Evolutionary conservation across 37 sponge, comb jelly and placozoan species (phyloP).

Genomic region (Chondrosia reniformis): DNA sequence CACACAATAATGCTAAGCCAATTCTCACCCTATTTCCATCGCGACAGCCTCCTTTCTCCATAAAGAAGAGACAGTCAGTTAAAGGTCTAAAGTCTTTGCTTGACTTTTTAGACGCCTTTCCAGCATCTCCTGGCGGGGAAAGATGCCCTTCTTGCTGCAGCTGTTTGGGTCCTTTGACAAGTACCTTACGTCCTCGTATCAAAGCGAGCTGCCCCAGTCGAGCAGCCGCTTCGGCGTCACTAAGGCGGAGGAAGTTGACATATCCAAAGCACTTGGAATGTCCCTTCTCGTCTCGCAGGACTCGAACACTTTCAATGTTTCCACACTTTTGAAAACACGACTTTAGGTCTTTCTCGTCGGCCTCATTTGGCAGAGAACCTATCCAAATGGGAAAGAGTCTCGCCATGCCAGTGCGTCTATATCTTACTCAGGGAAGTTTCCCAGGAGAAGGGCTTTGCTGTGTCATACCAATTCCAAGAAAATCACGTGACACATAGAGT

Average conservation of each 20-base stretch:
- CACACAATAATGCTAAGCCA: neutral
- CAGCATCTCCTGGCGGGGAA: neutral
- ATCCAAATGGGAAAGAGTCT: constrained; percentile 73
- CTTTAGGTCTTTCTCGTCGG: constrained; percentile 46
- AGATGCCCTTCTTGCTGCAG: constrained; percentile 41
- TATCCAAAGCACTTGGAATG: constrained; percentile 70
- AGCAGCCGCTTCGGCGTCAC: constrained; percentile 67
- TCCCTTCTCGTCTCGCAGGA: constrained; percentile 48
- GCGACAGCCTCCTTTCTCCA: constrained; percentile 40
- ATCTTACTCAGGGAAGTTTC: no score
- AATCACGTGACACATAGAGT: no score
- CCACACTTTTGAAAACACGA: constrained; percentile 39
- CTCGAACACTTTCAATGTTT: constrained; percentile 25
- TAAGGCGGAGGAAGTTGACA: constrained; percentile 47
- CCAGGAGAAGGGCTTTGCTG: no score
- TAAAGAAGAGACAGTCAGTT: constrained; percentile 80
- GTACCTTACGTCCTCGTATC: constrained; percentile 32
- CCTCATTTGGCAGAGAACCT: constrained; percentile 49
- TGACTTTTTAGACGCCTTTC: neutral
- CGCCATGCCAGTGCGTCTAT: neutral
- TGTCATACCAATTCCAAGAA: no score
- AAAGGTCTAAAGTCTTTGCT: constrained; percentile 53
- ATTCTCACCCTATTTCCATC: constrained; percentile 32
- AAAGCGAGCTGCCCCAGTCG: neutral
- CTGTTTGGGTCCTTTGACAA: constrained; percentile 54